A percentile compares a stretch with the other conserved stretches of the same genome.
These are phyloP conservation scores for Ferrisia virgata DNA, from an alignment of 2,888 invertebrate genomes.

Conservation along the genomic window DNA sequence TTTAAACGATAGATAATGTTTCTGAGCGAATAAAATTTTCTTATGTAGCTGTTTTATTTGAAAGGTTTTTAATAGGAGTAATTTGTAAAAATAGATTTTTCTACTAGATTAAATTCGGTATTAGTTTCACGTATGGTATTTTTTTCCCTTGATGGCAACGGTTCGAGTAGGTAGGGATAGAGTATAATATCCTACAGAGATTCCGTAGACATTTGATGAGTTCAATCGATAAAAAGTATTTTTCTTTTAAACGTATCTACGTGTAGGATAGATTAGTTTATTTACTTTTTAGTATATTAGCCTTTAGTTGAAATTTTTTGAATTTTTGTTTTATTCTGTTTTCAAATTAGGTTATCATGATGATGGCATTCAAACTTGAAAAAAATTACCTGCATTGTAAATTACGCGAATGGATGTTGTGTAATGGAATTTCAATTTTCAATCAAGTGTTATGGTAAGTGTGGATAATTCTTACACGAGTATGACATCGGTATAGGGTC, in stretches of 20 bases:
- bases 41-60: background rate
- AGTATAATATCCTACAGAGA: no score
- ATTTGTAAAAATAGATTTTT: slow-evolving; percentile 17
- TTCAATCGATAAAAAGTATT: background rate
- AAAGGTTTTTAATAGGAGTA: background rate
- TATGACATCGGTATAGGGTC: no score
- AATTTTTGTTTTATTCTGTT: background rate
- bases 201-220: background rate
- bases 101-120: background rate
- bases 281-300: no score
- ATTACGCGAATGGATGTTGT: background rate
- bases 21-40: background rate
- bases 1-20: background rate
- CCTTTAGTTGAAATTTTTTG: no score
- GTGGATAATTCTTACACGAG: no score
- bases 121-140: background rate
- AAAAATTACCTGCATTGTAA: no score
- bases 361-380: no score
- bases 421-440: background rate
- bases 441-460: background rate
- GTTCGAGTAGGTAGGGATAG: background rate
- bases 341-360: background rate
- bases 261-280: no score
- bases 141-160: background rate
- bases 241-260: background rate